These are phyloP conservation scores for Caenorhabditis briggsae DNA, from an alignment of 1,140 invertebrate species.

Conservation along the genomic window DNA sequence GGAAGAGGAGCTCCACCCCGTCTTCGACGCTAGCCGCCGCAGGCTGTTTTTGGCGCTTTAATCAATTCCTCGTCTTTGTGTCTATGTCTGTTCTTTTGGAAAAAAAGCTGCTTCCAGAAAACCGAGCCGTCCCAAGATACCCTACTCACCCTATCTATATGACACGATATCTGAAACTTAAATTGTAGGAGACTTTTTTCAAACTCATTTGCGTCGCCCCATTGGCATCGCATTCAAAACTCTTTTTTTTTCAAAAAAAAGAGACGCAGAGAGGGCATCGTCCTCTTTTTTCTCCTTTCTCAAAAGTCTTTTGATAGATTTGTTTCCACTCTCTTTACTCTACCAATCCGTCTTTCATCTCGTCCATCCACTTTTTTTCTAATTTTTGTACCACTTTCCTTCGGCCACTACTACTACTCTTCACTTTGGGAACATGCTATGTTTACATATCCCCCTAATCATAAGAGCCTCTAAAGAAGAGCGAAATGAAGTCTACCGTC, in stretches of 20 bases:
- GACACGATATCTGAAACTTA: not conserved
- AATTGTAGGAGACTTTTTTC: too few relatives aligned
- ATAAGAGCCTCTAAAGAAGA: not conserved
- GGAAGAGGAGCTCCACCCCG: constrained; percentile 3
- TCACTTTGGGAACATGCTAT: constrained; percentile 20
- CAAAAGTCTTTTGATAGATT: constrained; percentile 56
- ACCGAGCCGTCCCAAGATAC: constrained; percentile 17
- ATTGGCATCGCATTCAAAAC: constrained; percentile 31
- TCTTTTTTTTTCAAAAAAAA: constrained; percentile 15
- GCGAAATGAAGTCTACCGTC: not conserved
- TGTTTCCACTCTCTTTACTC: constrained; percentile 7
- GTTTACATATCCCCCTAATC: constrained; percentile 34
- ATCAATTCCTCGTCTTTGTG: constrained; percentile 51
- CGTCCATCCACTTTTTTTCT: not conserved
- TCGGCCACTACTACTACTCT: not conserved
- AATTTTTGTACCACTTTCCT: not conserved
- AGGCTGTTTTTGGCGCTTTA: constrained; percentile 56
- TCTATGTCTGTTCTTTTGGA: constrained; percentile 49
- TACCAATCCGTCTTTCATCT: constrained; percentile 6
- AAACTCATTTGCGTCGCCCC: constrained; percentile 34
- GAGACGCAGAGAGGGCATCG: constrained; percentile 44
- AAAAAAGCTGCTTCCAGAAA: constrained; percentile 18
- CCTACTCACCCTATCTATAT: not conserved
- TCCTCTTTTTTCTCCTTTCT: constrained; percentile 1
- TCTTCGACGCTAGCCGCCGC: constrained; percentile 44